phyloP scores from a whole-genome alignment of 1,140 invertebrate species.

The Brachionus koreanus region DNA sequence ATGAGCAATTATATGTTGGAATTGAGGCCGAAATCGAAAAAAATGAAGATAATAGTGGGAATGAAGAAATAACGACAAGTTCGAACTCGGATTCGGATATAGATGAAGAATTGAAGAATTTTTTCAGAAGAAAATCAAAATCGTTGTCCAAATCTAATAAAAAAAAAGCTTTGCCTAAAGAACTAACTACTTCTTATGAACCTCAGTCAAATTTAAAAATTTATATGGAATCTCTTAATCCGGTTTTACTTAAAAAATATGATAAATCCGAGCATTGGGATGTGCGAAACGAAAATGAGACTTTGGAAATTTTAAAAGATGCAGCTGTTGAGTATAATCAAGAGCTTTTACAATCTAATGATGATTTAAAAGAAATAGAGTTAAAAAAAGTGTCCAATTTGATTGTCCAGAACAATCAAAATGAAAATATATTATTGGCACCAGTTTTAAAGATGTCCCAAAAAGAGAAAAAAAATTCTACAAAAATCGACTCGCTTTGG shows the following conservation, averaged over 20 bases:
- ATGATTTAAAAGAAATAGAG: neutral
- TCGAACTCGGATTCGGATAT: neutral
- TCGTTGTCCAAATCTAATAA: neutral
- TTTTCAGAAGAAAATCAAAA: slow-evolving; percentile 3
- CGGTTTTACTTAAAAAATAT: slow-evolving; percentile 4
- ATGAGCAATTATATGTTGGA: neutral
- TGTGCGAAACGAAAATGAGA: neutral
- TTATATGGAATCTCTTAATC: neutral
- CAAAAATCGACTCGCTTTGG: slow-evolving; percentile 22
- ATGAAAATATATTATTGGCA: neutral
- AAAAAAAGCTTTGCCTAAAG: neutral
- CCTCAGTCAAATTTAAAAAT: neutral
- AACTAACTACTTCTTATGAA: neutral
- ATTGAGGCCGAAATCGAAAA: neutral
- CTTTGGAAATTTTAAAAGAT: slow-evolving; percentile 3
- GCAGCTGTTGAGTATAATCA: neutral
- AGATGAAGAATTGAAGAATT: slow-evolving; percentile 13
- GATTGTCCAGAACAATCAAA: neutral
- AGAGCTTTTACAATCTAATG: neutral
- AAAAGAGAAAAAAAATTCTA: slow-evolving; percentile 15
- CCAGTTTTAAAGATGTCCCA: slow-evolving; percentile 14
- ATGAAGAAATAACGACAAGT: neutral
- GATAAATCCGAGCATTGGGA: slow-evolving; percentile 18
- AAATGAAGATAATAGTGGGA: neutral
- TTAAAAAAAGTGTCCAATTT: neutral